Evolutionary conservation across 2,797 vertebrate species (phyloP), one percentile per base, ranked within the genome.

Genomic region (Sebastes matsubarae): DNA sequence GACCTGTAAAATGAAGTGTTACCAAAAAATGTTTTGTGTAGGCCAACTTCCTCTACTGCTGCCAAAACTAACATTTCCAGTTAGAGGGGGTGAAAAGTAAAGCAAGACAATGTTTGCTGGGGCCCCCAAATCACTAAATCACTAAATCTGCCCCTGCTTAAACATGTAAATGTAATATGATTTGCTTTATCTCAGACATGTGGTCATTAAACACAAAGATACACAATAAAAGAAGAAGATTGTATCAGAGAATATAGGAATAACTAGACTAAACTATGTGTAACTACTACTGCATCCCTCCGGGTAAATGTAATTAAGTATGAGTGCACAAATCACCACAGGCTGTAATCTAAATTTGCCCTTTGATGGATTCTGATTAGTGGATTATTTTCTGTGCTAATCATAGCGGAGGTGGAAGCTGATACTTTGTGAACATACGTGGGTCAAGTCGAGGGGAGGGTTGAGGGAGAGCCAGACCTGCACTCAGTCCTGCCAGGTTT

Each of bases 401-500:
- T 81, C 55, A 69, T 63, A 72, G 84, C 59, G 9, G 52, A 6
- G 59, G 42, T 66, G 77, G 64, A 89, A 88, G 77, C 42, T 58
- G 87, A 89, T 81, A 68, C 73, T 24, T 12, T 42, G 79, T 67
- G 75, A 81, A 82, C 67, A 68, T 38, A 4, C 55, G 2, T 6
- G 79, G 79, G 72, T 85, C 79, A 29, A 24, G 75, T 75, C 83
- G 63, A 46, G 30, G 9, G 77, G 7, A 20, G 76, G 81, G 52
- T 22, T 52, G 29, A 24, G 65, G 29, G 13, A 64, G 77, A 67
- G 61, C 72, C 79, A 72, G 72, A 66, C 29, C 77, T 82, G 71
- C 66, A 13, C 79, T 88, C 60, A 30, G 20, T 68, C 55, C 80
- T 88, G 87, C 89, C 93, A 90, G 88, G 77, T 91, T 92, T 92